Base-by-base conservation (phyloP, 2,888 invertebrate genomes). In the Agriotes lineatus region DNA sequence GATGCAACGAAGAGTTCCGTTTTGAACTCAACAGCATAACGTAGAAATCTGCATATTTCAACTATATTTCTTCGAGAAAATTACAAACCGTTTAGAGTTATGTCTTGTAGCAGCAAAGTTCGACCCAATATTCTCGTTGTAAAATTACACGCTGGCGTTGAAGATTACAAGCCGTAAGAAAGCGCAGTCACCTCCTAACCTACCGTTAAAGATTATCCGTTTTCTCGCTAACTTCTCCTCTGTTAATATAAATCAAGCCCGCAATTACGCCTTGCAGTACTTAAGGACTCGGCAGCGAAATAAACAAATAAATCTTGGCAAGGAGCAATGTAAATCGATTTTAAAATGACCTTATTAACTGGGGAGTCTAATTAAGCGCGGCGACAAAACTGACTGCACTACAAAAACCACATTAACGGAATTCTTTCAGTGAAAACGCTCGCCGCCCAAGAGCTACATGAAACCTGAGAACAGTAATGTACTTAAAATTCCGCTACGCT, bases 361-460 rank as follows among this genome's bases (percentile, higher is more conserved):
- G 14, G 39, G 16, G 48, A 50, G 50, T 33, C 67, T 70, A 68
- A 67, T 72, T 72, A 70, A 68, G 54, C 59, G 16, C 56, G 22
- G 63, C 58, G 61, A 44, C 60, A 45, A 67, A 60, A 67, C 44
- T 30, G 48, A 37, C 14, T 22, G 30, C 25, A 37, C 61, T 3
- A 48, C 39, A 67, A 67, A 67, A 68, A 63, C 52, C 58, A 20
- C 62, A 54, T 69, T 65, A 69, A 39, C 44, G 44, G 48, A 52
- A 69, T 65, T 69, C 69, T 69, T 69, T 20, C 30, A 57, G 69
- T 69, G 69, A 69, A 69, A 69, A 60, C 50, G 18, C 48, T n/a
- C 48, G 25, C 30, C 2, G 14, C 18, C 5, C 25, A 60, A 56
- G 60, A 60, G 59, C 22, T 57, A 69, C 37, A 45, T 37, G 44